Evolutionary conservation across 2,888 invertebrate genomes (phyloP), one percentile per base, ranked within the genome.

Genomic region (Xestobium rufovillosum): DNA sequence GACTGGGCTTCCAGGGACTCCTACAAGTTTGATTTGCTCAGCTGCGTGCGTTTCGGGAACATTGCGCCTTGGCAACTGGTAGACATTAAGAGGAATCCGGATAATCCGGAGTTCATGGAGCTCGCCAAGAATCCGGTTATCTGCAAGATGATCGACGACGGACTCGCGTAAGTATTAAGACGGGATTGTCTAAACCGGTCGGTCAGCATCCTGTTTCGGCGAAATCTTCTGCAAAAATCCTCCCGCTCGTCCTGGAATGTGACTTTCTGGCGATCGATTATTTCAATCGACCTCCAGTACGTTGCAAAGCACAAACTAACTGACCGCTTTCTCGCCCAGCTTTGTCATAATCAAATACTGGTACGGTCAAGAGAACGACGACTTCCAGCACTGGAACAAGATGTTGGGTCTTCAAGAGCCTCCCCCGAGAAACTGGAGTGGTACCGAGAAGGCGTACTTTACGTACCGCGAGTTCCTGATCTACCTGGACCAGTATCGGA

Each of bases 31-130:
- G 73, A 78, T 4, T 69, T 87, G 1, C 69, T 86, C 63, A 69
- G 71, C 2, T 83, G 83, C 56, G 75, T 88, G 0, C 72, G 87
- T 15, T 88, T 88, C 55, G 83, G 85, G 0, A 71, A 85, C 26
- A 79, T 88, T 51, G 80, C 82, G 0, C 83, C 86, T 0, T 83
- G 85, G 80, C 81, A 86, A 53, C 69, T 88, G 15, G 80, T 86
- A 1, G 83, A 85, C 43, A 77, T 87, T 30, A 80, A 81, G 48
- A 69, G 82, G 14, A 83, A 82, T 56, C 78, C 78, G 0, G 80
- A 81, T 53, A 80, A 80, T 52, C 73, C 75, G 0, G 83, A 84
- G 53, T 77, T 87, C 46, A 67, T 79, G 48, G 78, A 80, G 42
- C 67, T 86, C 6, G 76, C 80, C 37, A 73, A 75, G 36, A 73